phyloP scores from a whole-genome alignment of 2,797 vertebrate species.

The Clarias laeviceps region DNA sequence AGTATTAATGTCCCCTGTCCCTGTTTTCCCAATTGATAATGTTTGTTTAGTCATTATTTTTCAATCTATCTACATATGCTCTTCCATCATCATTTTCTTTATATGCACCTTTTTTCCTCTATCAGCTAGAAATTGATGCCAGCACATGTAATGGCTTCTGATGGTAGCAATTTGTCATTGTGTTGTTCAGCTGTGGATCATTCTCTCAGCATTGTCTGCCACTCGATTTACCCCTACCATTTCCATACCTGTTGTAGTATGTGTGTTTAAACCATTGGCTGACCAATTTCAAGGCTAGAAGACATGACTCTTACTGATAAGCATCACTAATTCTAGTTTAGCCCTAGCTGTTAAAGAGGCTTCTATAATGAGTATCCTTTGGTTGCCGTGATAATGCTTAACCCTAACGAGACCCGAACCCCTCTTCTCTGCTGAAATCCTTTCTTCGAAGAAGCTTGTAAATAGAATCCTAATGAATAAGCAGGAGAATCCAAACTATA shows the following conservation, averaged over 20 bases:
- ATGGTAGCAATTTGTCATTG: conserved; percentile 66
- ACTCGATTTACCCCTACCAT: background rate
- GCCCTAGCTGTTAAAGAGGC: conserved; percentile 23
- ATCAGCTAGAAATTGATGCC: conserved; percentile 70
- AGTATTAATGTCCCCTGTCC: conserved; percentile 46
- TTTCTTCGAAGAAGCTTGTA: background rate
- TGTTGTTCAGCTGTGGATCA: conserved; percentile 50
- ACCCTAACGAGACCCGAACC: conserved; percentile 29
- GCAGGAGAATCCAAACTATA: background rate
- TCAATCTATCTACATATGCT: conserved; percentile 63
- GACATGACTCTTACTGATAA: conserved; percentile 38
- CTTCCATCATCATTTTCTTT: conserved; percentile 71
- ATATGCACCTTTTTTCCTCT: conserved; percentile 68
- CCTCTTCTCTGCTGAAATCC: too few relatives aligned
- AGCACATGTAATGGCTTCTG: conserved; percentile 69
- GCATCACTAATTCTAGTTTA: conserved; percentile 40
- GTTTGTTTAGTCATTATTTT: conserved; percentile 54
- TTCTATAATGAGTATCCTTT: conserved; percentile 28
- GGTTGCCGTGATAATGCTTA: conserved; percentile 17
- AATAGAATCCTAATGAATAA: background rate
- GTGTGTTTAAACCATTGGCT: conserved; percentile 50
- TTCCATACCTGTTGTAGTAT: conserved; percentile 24
- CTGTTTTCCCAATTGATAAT: conserved; percentile 37
- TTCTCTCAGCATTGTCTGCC: conserved; percentile 39
- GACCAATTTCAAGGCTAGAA: conserved; percentile 30